Evolutionary conservation across 2,113 vertebrate genomes (phyloP).

Genomic region (Alethe castanea): DNA sequence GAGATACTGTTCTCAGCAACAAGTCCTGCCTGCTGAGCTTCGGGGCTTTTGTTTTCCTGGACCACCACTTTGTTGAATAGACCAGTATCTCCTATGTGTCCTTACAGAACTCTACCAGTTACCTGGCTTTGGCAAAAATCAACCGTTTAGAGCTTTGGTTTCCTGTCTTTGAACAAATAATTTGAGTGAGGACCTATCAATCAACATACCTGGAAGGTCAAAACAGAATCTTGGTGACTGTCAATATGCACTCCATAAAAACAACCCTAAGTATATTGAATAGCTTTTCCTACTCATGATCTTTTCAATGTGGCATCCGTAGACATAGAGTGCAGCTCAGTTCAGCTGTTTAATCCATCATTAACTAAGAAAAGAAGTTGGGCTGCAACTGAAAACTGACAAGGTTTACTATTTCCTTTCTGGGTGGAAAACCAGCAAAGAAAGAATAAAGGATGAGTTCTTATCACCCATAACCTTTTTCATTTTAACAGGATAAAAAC

Average conservation of each 20-base stretch:
- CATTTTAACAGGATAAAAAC: slow-evolving; percentile 17
- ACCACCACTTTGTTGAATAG: background rate
- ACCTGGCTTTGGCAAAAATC: background rate
- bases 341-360: background rate
- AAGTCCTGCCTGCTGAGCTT: background rate
- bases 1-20: background rate
- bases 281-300: background rate
- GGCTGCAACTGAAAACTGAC: background rate
- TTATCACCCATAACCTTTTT: background rate
- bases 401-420: background rate
- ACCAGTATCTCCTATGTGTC: background rate
- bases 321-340: background rate
- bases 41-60: background rate
- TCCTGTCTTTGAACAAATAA: background rate
- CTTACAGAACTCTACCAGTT: background rate
- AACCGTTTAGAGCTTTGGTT: fast-evolving
- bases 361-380: slow-evolving; percentile 14
- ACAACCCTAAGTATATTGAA: background rate
- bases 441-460: background rate
- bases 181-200: background rate
- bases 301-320: background rate
- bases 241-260: background rate
- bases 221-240: background rate
- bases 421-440: background rate
- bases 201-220: background rate